Evolutionary conservation across 2,797 vertebrate genomes (phyloP), one percentile per base, ranked within the genome.

Genomic region (Hafferia zeledoni): DNA sequence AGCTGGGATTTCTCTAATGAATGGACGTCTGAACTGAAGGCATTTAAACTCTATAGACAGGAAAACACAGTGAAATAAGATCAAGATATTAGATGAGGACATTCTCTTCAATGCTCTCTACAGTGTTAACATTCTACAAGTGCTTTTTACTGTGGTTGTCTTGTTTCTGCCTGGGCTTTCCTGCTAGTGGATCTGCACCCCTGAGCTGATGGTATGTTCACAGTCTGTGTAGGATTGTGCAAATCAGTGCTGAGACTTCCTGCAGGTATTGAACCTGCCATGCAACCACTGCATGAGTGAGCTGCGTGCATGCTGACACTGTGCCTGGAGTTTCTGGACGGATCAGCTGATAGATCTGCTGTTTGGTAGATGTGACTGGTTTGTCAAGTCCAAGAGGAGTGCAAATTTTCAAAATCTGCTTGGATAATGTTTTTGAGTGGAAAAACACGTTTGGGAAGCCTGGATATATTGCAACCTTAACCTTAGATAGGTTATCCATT

Each of bases 101-200:
- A 30, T 85, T 74, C n/a, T 27, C n/a, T 80, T 83, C 49, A 27
- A 12, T 35, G 24, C 70, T 41, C 53, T 60, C 44, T 25, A 28
- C 27, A 33, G 11, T 17, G 17, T 84, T 71, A 70, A n/a, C 9
- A 5, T 5, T 39, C 24, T 47, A 27, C 30, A 14, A 65, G n/a
- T 10, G 33, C 33, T 44, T 81, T 68, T 81, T 57, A 61, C 57
- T 4, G 25, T 5, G 23, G 8, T 20, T 61, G 13, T 49, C 53
- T 78, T 27, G n/a, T 61, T 89, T 87, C 87, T 91, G 60, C 27
- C 56, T 83, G 72, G 89, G 68, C 65, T 94, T 94, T 91, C 84
- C 85, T 61, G 46, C 76, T 28, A 0, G 0, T 30, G 2, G 5
- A 43, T 50, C 33, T 41, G 52, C 37, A 39, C 27, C 27, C 27